Conservation (phyloP, 1,140 invertebrate genomes). For the Rhyzopertha dominica region DNA sequence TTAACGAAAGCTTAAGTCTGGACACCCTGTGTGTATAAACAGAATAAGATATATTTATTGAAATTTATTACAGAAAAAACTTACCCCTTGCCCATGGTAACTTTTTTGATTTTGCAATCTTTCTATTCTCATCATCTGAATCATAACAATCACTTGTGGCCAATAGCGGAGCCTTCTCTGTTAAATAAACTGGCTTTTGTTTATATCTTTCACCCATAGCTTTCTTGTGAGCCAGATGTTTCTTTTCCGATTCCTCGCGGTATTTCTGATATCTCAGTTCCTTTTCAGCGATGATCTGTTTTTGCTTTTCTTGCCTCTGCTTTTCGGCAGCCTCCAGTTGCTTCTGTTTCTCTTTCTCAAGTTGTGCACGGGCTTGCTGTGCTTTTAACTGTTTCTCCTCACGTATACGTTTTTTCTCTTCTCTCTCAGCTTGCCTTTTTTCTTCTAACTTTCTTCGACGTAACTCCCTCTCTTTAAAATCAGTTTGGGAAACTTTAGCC, state of each 20-base stretch:
- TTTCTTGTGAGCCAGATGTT: slow-evolving; percentile 37
- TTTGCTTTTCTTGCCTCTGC: slow-evolving; percentile 52
- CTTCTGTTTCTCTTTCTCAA: slow-evolving; percentile 50
- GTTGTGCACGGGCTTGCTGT: slow-evolving; percentile 51
- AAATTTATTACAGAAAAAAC: too few species aligned
- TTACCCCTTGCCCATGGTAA: slow-evolving; percentile 21
- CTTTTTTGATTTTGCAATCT: slow-evolving; percentile 7
- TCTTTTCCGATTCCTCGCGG: slow-evolving; percentile 50
- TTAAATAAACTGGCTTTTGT: slow-evolving; percentile 48
- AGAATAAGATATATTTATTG: too few species aligned
- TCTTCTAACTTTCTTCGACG: slow-evolving; percentile 44
- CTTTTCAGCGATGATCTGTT: slow-evolving; percentile 47
- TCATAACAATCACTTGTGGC: slow-evolving; percentile 51
- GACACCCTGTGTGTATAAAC: too few species aligned
- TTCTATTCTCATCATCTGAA: slow-evolving; percentile 50
- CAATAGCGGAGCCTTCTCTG: slow-evolving; percentile 45
- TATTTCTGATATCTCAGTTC: slow-evolving; percentile 51
- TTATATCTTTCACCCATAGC: slow-evolving; percentile 46
- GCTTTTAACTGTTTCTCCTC: slow-evolving; percentile 57
- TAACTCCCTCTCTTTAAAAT: slow-evolving; percentile 10
- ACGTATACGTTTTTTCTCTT: slow-evolving; percentile 54
- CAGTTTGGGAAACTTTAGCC: slow-evolving; percentile 10
- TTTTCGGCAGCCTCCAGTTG: slow-evolving; percentile 47
- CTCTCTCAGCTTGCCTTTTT: slow-evolving; percentile 33
- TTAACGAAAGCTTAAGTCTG: too few species aligned